Evolutionary conservation across 2,888 invertebrate species (phyloP).

Genomic region (Athalia cordata): DNA sequence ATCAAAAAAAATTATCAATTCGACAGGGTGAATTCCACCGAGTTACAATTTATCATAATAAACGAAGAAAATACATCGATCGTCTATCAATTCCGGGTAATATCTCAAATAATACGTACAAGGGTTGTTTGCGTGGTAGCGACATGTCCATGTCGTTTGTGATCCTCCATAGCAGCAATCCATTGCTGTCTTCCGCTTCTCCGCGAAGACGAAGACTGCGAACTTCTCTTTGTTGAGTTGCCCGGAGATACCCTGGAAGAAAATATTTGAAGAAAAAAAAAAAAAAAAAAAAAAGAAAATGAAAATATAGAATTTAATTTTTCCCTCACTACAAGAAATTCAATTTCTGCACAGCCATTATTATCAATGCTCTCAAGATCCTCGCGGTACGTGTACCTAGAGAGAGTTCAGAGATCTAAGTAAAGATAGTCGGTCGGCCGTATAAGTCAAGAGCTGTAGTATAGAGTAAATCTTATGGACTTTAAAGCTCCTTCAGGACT

Average conservation of each 20-base stretch:
- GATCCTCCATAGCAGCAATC: slow-evolving; percentile 68
- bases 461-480: too few species aligned
- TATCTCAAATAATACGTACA: slow-evolving; percentile 75
- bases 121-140: slow-evolving; percentile 87
- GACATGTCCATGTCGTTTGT: slow-evolving; percentile 58
- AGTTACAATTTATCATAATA: background rate
- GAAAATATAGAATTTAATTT: background rate
- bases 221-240: slow-evolving; percentile 80
- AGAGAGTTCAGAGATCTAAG: too few species aligned
- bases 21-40: too few species aligned
- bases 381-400: too few species aligned
- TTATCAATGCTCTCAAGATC: too few species aligned
- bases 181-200: slow-evolving; percentile 73
- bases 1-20: too few species aligned
- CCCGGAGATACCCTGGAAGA: slow-evolving; percentile 81
- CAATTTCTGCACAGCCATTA: too few species aligned
- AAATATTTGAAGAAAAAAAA: background rate
- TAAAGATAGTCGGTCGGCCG: too few species aligned
- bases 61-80: background rate
- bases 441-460: too few species aligned
- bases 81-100: too few species aligned
- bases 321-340: too few species aligned
- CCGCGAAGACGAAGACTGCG: slow-evolving; percentile 61
- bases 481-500: too few species aligned
- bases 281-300: background rate